phyloP scores from a whole-genome alignment of 2,797 vertebrate species.

The Galaxias olidus region DNA sequence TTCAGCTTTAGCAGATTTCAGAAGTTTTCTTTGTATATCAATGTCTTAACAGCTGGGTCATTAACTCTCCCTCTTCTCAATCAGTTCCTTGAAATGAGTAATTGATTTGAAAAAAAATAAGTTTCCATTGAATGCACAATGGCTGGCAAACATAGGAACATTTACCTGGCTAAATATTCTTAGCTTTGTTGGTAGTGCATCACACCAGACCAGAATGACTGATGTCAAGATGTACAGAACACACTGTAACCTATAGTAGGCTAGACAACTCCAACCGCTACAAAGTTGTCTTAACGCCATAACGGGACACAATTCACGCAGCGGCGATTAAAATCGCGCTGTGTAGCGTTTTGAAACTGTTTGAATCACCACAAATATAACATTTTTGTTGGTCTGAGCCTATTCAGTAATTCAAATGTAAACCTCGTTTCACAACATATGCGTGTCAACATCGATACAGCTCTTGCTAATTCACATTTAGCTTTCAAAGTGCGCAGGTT shows the following conservation, averaged over 20 bases:
- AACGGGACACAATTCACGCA: too few relatives aligned
- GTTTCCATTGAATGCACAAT: constrained; percentile 4
- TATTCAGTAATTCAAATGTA: too few relatives aligned
- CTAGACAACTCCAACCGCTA: background rate
- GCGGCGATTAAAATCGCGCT: too few relatives aligned
- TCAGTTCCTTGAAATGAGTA: constrained; percentile 7
- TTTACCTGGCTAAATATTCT: background rate
- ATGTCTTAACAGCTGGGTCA: background rate
- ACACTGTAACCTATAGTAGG: background rate
- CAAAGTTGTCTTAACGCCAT: too few relatives aligned
- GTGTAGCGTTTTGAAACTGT: too few relatives aligned
- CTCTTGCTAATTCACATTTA: too few relatives aligned
- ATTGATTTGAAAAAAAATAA: background rate
- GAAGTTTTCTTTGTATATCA: background rate
- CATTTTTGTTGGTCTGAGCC: too few relatives aligned
- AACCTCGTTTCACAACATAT: too few relatives aligned
- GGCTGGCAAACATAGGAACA: constrained; percentile 6
- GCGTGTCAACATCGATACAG: too few relatives aligned
- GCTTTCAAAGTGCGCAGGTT: too few relatives aligned
- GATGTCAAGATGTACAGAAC: background rate
- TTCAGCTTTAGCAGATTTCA: too few relatives aligned
- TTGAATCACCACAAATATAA: too few relatives aligned
- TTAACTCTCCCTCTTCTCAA: background rate
- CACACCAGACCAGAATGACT: background rate
- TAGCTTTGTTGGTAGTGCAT: background rate